phyloP scores from a whole-genome alignment of 2,797 vertebrate genomes.

The Eulemur albifrons region DNA sequence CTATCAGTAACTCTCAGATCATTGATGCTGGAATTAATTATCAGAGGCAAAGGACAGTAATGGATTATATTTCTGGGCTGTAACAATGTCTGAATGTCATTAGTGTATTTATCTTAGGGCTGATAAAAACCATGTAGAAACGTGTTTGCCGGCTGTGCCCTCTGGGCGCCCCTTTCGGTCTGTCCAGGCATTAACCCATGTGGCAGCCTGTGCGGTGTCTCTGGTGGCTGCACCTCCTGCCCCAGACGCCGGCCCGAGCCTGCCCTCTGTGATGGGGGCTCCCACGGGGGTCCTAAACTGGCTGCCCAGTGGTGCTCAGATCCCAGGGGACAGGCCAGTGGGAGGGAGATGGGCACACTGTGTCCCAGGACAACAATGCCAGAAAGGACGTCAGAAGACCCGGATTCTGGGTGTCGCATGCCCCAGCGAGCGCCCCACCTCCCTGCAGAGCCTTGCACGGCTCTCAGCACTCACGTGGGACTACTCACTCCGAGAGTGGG shows the following conservation, averaged over 20 bases:
- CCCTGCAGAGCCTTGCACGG: neutral
- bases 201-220: neutral
- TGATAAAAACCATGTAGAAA: neutral
- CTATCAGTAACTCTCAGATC: conserved; percentile 69
- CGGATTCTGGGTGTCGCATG: neutral
- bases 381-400: neutral
- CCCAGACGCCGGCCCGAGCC: no score
- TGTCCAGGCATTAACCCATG: neutral
- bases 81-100: conserved; percentile 38
- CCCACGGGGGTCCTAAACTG: neutral
- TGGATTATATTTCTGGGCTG: conserved; percentile 51
- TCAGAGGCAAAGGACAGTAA: conserved; percentile 61
- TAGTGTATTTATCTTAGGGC: conserved; percentile 40
- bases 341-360: neutral
- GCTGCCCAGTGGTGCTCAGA: neutral
- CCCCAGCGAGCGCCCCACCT: neutral
- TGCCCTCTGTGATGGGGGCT: neutral
- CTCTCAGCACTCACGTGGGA: neutral
- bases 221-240: neutral
- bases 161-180: neutral
- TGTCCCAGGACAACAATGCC: neutral
- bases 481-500: neutral
- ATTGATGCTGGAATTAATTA: conserved; percentile 62
- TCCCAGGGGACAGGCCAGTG: neutral
- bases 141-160: neutral